Evolutionary conservation across 2,113 vertebrate species (phyloP).

Genomic region (Formicarius rufipectus): DNA sequence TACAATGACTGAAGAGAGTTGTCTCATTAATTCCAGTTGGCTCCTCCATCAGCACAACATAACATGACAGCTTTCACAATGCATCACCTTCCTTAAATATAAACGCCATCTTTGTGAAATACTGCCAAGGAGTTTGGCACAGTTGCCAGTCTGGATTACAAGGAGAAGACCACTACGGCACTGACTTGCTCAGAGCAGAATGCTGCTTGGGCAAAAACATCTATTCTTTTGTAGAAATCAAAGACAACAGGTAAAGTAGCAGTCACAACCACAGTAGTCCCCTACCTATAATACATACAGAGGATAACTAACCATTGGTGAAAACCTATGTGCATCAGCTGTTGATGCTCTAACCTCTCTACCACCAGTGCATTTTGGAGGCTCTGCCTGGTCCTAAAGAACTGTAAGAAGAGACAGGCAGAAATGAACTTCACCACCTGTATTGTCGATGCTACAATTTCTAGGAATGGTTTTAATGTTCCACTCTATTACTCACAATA

Average conservation of each 20-base stretch:
- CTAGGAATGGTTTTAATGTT: neutral
- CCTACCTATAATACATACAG: fast-evolving
- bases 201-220: neutral
- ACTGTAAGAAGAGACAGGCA: neutral
- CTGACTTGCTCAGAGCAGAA: neutral
- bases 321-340: neutral
- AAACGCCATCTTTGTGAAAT: constrained; percentile 22
- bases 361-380: neutral
- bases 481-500: neutral
- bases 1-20: neutral
- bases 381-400: neutral
- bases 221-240: neutral
- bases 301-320: neutral
- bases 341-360: neutral
- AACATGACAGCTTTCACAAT: constrained; percentile 64
- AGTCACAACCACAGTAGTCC: neutral
- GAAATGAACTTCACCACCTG: neutral
- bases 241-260: neutral
- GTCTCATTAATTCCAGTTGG: constrained; percentile 34
- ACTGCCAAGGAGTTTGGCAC: constrained; percentile 45
- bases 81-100: constrained; percentile 39
- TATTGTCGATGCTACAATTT: neutral
- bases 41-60: constrained; percentile 8
- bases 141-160: constrained; percentile 55
- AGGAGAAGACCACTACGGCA: neutral